Base-by-base conservation (phyloP, 2,797 vertebrate species). In the Discoglossus pictus region DNA sequence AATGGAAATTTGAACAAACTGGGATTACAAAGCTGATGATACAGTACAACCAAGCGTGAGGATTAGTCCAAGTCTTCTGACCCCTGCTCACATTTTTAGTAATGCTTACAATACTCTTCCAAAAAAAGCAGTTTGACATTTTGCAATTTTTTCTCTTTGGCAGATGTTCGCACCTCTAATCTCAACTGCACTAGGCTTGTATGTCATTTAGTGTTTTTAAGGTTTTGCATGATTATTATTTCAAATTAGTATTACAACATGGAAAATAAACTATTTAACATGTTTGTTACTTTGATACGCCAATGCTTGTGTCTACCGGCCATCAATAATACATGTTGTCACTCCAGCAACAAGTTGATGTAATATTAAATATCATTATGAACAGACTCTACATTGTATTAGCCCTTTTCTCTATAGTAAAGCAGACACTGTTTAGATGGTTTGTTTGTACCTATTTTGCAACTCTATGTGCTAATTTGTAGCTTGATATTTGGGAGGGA, bases 41-140 rank as follows among this genome's bases (percentile, higher is more conserved):
- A 62, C 43, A 63, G 51, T 63, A 64, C 24, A 35, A 63, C 60
- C 61, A 63, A 63, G 54, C 23, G 7, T 18, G 52, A 63, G 42
- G 51, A 70, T 56, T 70, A 56, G 27, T 70, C 68, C 68, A 58
- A 71, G 68, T 64, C 68, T 58, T 59, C 68, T 70, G 60, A 70
- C 68, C 68, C 68, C 36, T 70, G 68, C 43, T 63, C 68, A 44
- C 53, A 58, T 71, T 64, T 70, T 64, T 71, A 63, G 68, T 43
- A 71, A 71, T 44, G 53, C 61, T 58, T 70, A 58, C 68, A 43
- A 43, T 50, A 6, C 60, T 25, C 15, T 64, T 71, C 68, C 68
- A 71, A 71, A 71, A 59, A 64, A 71, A 71, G 61, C 68, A 71
- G 55, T 71, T 44, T 71, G 53, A 71, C 68, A 64, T 71, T 71